Conservation (phyloP, 2,888 invertebrate genomes). For the Philereme vetulata region DNA sequence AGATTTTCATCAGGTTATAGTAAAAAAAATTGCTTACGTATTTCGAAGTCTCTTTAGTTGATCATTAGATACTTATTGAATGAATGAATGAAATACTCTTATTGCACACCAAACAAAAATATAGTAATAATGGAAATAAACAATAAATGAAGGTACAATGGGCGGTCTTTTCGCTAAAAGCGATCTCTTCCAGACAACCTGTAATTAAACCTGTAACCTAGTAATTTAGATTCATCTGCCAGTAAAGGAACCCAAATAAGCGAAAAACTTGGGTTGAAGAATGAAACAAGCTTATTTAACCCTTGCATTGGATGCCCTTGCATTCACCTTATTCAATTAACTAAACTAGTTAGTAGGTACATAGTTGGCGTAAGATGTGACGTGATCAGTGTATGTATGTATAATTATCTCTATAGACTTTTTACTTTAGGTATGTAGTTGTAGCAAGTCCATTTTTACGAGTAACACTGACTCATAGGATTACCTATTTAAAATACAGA, state of each 20-base stretch:
- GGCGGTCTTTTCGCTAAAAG: too few species aligned
- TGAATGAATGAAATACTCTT: too few species aligned
- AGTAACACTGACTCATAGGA: constrained; percentile 15
- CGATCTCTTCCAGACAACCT: too few species aligned
- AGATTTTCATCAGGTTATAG: too few species aligned
- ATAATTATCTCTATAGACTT: background rate
- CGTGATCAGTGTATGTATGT: background rate
- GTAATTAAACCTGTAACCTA: too few species aligned
- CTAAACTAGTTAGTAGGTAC: background rate
- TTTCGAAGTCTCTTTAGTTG: too few species aligned
- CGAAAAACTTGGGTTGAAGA: constrained; percentile 2
- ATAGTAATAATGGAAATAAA: too few species aligned
- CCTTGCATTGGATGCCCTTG: background rate
- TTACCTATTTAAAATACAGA: constrained; percentile 23
- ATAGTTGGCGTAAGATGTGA: background rate
- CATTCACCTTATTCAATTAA: background rate
- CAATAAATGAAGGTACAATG: too few species aligned
- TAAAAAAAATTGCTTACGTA: too few species aligned
- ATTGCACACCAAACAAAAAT: too few species aligned
- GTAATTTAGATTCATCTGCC: background rate
- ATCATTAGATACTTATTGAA: too few species aligned
- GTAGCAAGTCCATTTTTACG: background rate
- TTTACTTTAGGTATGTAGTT: background rate
- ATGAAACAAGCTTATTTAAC: constrained; percentile 5
- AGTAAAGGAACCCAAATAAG: constrained; percentile 1